Base-by-base conservation (phyloP, 2,797 vertebrate genomes). In the Typhlichthys subterraneus region DNA sequence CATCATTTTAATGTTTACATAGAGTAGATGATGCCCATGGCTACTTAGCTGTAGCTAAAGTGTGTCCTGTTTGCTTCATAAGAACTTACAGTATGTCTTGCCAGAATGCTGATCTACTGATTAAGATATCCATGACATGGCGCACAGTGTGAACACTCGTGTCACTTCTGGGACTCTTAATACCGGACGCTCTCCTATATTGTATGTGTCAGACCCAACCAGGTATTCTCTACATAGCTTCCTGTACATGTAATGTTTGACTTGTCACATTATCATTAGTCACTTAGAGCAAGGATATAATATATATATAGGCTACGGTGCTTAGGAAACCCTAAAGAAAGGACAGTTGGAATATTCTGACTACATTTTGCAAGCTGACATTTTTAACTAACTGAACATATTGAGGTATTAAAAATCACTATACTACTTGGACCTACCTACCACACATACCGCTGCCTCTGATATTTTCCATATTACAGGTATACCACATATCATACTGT, bases 91-190 rank as follows among this genome's bases (percentile, higher is more conserved):
- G n/a, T 48, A 59, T 59, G 17, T 63, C 19, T 66, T 58, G 74
- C 15, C 63, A 66, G 59, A 45, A 50, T 63, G 61, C 57, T 31
- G 60, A 57, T 42, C 45, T 29, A 72, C 45, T 62, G 51, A 51
- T 38, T 60, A 56, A 69, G 59, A 46, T 65, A 53, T 50, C 62
- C 64, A 47, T 61, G 69, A 56, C 55, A 59, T 61, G 45, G 62
- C 31, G 7, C 2, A 59, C 51, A 42, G 33, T 47, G 59, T 54
- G 23, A 64, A 49, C 13, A 13, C 68, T 80, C 78, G 86, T 76
- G 82, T 91, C 83, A 90, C 70, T 90, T 90, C 88, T 82, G 77
- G 78, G 86, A 91, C 85, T 66, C 59, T 63, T 59, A 68, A 81
- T 62, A 72, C 66, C n/a, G 14, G 62, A 72, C 57, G 45, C 55